Percentiles rank a stretch among this genome's conserved stretches.
Conservation (phyloP, 2,113 vertebrate genomes). For the Ptychochromis oligacanthus region DNA sequence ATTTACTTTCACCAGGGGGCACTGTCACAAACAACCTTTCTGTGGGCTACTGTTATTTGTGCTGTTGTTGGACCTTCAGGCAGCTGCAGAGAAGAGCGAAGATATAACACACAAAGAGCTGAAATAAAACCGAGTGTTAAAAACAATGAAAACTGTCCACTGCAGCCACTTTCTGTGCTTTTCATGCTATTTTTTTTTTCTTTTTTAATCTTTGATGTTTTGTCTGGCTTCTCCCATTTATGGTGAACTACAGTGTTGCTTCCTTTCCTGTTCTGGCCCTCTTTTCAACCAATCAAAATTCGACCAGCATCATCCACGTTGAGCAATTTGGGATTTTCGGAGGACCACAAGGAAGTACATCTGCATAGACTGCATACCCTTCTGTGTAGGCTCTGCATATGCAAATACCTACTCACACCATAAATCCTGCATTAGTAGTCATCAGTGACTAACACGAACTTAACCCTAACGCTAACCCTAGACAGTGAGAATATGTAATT, state of each 20-base stretch:
- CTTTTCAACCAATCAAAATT: not conserved
- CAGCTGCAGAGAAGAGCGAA: too few relatives aligned
- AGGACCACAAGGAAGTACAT: not conserved
- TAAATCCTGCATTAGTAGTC: not conserved
- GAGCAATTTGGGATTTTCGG: too few relatives aligned
- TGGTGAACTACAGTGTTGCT: accelerated
- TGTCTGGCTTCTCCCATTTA: too few relatives aligned
- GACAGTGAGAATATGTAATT: not conserved
- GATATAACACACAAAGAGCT: too few relatives aligned
- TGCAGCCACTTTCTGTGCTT: too few relatives aligned
- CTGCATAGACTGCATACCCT: not conserved
- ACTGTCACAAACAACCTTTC: too few relatives aligned
- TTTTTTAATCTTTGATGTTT: too few relatives aligned
- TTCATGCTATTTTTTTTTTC: too few relatives aligned
- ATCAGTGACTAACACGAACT: not conserved
- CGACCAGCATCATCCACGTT: accelerated
- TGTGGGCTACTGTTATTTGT: too few relatives aligned
- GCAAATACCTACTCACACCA: not conserved
- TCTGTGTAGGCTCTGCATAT: not conserved
- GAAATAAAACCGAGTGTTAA: too few relatives aligned
- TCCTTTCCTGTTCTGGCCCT: accelerated
- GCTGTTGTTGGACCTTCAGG: too few relatives aligned
- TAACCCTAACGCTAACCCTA: not conserved
- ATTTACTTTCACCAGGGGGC: not conserved
- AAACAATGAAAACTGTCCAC: too few relatives aligned